Evolutionary conservation across 2,797 vertebrate genomes (phyloP).

Genomic region (Antennarius maculatus): DNA sequence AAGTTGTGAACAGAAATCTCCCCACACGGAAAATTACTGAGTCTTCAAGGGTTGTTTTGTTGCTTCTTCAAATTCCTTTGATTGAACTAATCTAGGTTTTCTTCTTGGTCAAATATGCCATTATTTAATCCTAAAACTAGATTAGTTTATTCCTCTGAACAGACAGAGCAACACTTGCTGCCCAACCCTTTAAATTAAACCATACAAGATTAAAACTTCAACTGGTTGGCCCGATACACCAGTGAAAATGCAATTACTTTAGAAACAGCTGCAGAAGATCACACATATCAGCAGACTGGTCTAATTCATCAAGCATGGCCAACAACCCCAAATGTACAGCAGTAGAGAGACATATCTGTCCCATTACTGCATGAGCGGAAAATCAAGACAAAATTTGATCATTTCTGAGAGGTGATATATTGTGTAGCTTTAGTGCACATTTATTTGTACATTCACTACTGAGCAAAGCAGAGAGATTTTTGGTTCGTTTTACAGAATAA

Average conservation of each 20-base stretch:
- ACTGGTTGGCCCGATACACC: conserved; percentile 19
- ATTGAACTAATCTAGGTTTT: conserved; percentile 35
- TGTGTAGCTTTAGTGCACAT: background rate
- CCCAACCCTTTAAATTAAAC: conserved; percentile 26
- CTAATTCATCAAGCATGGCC: conserved; percentile 24
- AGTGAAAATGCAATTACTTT: conserved; percentile 33
- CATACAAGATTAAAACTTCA: conserved; percentile 20
- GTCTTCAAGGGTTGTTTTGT: background rate
- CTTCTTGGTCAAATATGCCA: conserved; percentile 22
- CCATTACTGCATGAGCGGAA: background rate
- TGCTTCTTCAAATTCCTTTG: conserved; percentile 7
- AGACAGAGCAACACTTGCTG: background rate
- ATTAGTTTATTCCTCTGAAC: conserved; percentile 4
- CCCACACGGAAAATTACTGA: background rate
- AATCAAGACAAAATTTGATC: background rate
- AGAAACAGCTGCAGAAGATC: conserved; percentile 28
- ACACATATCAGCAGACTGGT: conserved; percentile 10
- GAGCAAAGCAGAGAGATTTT: background rate
- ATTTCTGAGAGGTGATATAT: background rate
- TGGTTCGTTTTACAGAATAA: background rate
- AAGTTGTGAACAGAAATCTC: background rate
- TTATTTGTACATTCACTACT: background rate
- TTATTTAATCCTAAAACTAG: conserved; percentile 21
- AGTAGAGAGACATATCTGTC: too few relatives aligned
- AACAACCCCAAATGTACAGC: conserved; percentile 1